Evolutionary conservation across 2,113 vertebrate species (phyloP).

Genomic region (Sterna hirundo): DNA sequence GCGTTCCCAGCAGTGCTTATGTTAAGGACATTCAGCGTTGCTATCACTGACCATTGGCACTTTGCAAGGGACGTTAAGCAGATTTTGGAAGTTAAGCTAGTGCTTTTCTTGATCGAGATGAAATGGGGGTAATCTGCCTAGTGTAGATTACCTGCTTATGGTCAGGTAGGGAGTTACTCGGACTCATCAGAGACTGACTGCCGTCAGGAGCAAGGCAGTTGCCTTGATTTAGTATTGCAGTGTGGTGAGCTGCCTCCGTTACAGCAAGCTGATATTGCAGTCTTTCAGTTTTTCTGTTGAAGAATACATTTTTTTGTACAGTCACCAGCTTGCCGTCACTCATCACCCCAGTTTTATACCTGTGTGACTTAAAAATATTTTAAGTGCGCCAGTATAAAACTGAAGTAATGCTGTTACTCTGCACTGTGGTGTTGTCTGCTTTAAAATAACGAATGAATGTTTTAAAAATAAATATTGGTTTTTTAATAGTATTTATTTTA

Average conservation of each 20-base stretch:
- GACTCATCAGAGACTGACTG: rapidly evolving
- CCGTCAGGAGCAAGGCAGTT: background rate
- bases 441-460: background rate
- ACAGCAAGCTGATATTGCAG: background rate
- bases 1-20: rapidly evolving
- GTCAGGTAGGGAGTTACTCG: too few relatives aligned
- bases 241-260: background rate
- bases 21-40: background rate
- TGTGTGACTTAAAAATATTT: background rate
- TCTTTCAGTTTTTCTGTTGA: rapidly evolving
- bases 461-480: background rate
- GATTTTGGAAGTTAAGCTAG: background rate
- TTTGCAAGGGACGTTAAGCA: background rate
- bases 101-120: background rate
- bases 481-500: conserved; percentile 4
- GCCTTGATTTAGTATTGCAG: too few relatives aligned
- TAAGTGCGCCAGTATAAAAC: background rate
- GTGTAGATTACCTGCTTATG: rapidly evolving
- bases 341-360: background rate
- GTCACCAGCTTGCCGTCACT: background rate
- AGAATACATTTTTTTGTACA: rapidly evolving
- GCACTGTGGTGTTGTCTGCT: background rate
- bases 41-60: background rate
- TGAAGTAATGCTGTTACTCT: background rate
- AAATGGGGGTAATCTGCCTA: too few relatives aligned